Evolutionary conservation across 1,140 invertebrate genomes (phyloP), one percentile per base, ranked within the genome.

Genomic region (Trypoxylus dichotomus): DNA sequence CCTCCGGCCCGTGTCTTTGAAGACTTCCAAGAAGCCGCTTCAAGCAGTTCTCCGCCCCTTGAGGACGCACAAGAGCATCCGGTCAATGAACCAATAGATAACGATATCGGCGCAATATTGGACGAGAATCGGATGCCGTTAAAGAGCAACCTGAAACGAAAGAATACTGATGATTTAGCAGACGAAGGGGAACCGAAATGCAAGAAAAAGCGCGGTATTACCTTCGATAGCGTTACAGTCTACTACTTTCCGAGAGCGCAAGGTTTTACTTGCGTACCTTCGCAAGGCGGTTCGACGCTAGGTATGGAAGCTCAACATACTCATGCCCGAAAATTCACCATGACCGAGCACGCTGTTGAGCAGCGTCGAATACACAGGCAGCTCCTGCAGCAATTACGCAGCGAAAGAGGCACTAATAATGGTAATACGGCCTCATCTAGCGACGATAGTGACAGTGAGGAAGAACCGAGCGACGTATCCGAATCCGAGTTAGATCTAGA

Each of bases 221-320:
- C 93, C 73, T 99, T 98, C 86, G 93, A 96, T 81, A 93, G 92
- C 80, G 97, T 98, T 0, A 97, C 95, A 27, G 96, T 99, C 0
- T 99, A 93, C 87, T 98, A 98, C 88, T 99, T 99, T 86, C 94
- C 95, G 0, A 88, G 97, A 84, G 91, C 95, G 60, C 97, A 99
- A 89, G 97, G 97, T n/a, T 98, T 98, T 87, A 96, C 96, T 15
- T 98, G 97, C 89, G 96, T 99, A 74, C 97, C 97, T 75, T 98
- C 96, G 74, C 95, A 97, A 89, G 97, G 97, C 43, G 97, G 97
- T 29, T 97, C 96, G 43, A 98, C 97, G 10, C 89, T 98, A 75
- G 97, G 97, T n/a, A 99, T 99, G 97, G 93, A 93, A 74, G 91
- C 93, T 77, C 90, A 92, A 77, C 97, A 99, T 84, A 91, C 91